Percentiles rank a stretch among this genome's conserved stretches.
These are phyloP conservation scores for Pituophis catenifer DNA, from an alignment of 2,113 vertebrate species.

Conservation along the genomic window DNA sequence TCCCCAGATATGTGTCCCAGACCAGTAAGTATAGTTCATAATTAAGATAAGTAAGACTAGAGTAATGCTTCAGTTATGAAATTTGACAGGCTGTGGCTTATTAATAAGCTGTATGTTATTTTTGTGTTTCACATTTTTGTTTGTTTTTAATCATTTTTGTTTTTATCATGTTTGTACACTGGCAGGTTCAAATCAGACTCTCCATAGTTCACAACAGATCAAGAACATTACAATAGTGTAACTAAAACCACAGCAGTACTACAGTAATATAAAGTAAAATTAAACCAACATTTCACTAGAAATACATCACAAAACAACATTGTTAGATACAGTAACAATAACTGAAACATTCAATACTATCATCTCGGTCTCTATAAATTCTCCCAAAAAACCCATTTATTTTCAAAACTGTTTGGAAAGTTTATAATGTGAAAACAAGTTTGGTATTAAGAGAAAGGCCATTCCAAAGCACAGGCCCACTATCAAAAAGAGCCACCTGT, in stretches of 20 bases:
- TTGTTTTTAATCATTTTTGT: neutral
- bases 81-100: neutral
- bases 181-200: neutral
- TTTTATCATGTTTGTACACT: neutral
- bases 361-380: neutral
- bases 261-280: neutral
- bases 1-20: conserved; percentile 88
- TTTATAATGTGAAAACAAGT: neutral
- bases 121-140: neutral
- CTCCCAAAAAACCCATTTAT: neutral
- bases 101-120: too few species aligned
- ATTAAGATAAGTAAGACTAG: conserved; percentile 4
- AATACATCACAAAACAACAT: neutral
- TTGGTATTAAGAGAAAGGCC: neutral
- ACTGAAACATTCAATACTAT: neutral
- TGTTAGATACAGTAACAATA: neutral
- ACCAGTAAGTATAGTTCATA: conserved; percentile 78
- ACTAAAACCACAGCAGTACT: neutral
- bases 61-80: neutral
- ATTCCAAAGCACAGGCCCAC: neutral
- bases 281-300: neutral
- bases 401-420: neutral
- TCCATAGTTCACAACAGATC: neutral
- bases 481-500: neutral
- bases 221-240: neutral